These are phyloP conservation scores for Melanotaenia parkinsoni DNA, from an alignment of 2,797 vertebrate species.

Conservation along the genomic window DNA sequence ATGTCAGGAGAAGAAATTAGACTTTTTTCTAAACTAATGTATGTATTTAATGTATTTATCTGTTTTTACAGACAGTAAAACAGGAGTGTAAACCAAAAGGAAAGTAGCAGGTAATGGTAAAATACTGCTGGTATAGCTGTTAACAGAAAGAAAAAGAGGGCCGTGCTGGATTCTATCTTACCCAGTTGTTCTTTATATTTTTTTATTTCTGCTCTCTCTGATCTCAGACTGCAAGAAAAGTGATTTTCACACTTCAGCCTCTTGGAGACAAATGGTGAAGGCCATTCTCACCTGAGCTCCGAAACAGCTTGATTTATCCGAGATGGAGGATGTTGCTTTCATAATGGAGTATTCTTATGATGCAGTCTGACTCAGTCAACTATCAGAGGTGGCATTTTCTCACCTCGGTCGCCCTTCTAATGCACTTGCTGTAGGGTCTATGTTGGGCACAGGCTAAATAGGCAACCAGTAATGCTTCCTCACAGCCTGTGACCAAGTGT, in stretches of 20 bases:
- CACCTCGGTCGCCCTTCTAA: constrained; percentile 56
- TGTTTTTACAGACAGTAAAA: too few species aligned
- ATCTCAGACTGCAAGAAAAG: constrained; percentile 33
- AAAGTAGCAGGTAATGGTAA: too few species aligned
- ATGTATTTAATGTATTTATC: too few species aligned
- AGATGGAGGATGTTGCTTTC: constrained; percentile 26
- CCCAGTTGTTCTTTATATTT: too few species aligned
- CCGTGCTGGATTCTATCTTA: too few species aligned
- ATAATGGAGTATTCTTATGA: constrained; percentile 51
- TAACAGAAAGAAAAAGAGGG: too few species aligned
- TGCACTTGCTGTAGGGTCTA: constrained; percentile 35
- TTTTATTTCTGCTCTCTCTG: constrained; percentile 1
- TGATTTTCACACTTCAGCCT: constrained; percentile 54
- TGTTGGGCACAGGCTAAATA: constrained; percentile 3
- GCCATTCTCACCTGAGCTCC: constrained; percentile 43
- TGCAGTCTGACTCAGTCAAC: constrained; percentile 18
- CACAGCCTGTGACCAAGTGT: constrained; percentile 62
- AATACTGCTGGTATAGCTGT: too few species aligned
- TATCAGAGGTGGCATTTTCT: constrained; percentile 62
- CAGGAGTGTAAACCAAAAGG: too few species aligned
- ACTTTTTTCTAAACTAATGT: too few species aligned
- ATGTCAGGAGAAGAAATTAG: too few species aligned
- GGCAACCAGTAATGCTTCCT: constrained; percentile 31
- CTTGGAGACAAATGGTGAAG: constrained; percentile 12
- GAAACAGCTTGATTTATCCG: background rate